Evolutionary conservation across 2,888 invertebrate genomes (phyloP), one percentile per base, ranked within the genome.

Genomic region (Drosophila aldrichi): DNA sequence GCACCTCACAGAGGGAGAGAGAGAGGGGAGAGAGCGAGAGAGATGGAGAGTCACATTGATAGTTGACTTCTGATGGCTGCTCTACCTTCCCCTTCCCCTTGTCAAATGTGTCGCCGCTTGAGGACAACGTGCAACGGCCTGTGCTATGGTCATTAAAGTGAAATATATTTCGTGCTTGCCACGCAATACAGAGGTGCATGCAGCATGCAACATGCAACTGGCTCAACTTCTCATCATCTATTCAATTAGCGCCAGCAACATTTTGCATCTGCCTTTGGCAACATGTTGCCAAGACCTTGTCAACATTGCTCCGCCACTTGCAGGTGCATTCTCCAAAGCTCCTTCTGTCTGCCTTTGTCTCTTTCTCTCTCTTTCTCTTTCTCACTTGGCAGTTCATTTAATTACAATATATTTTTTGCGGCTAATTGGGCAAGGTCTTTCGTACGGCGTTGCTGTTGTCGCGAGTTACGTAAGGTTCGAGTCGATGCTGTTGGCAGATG

Each of bases 401-500:
- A 73, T 79, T 74, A 76, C 57, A 62, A 60, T 55, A 22, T 38
- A 25, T 65, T 56, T 58, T 20, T 44, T 36, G 43, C 62, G 60
- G 75, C 87, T 83, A 87, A 85, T 85, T 85, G 89, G 81, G 72
- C 81, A 89, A 89, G 84, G 84, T 89, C 76, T 88, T n/a, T n/a
- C 25, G 38, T 18, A 18, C 38, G 12, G 63, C 22, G 18, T 6
- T 65, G 57, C 16, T 46, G 63, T 20, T 46, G 65, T 48, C 66
- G 75, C 61, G n/a, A 61, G 38, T 66, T 70, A 55, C 63, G 52
- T 54, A 70, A 76, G 61, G 16, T 32, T 6, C 18, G 7, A 12
- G 16, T 36, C 51, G 36, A 36, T 25, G 52, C 36, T 61, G 63
- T 20, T 57, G 63, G 57, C 16, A 20, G 58, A 44, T 65, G 65